Evolutionary conservation across 2,797 vertebrate genomes (phyloP), one percentile per base, ranked within the genome.

Genomic region (Enteromius thamalakanensis): DNA sequence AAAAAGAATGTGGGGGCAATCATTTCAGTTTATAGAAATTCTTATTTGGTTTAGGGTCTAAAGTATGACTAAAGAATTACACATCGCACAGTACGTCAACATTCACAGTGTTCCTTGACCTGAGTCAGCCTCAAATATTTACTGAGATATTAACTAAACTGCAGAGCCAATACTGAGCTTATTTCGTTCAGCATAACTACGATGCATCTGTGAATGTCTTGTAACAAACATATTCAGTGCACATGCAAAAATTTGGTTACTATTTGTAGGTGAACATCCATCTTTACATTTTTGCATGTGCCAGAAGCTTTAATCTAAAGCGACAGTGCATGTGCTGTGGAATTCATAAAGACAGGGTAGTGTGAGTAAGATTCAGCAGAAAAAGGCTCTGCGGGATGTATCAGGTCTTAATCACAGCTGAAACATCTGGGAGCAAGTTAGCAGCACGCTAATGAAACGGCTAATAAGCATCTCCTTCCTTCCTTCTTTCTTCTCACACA

Each of bases 381-480:
- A 80, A 62, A 55, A 75, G 76, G 58, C 67, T 45, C 77, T 42
- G 82, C 8, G 55, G 75, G 83, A 90, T 87, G 82, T 85, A 90
- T 86, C 81, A 81, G 81, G 76, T 85, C 82, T 93, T 94, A 94
- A 94, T 94, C 93, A 94, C 89, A 84, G 80, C 37, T 85, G 87
- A 91, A 91, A 90, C 91, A 88, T 90, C 88, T 87, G 91, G 92
- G 93, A 92, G 89, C 86, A 88, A 92, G 92, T 93, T 92, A 93
- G 92, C 92, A 88, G 92, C 91, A 83, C 91, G 91, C 92, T 94
- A 93, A 94, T 94, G 91, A 94, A 94, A 93, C 83, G 90, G 81
- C 91, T 94, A 93, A 95, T 93, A 92, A 89, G 91, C 84, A 86
- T 93, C 90, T 88, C 90, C 90, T 93, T 90, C 87, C 90, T 92